These are phyloP conservation scores for Bombus vancouverensis DNA, from an alignment of 1,140 invertebrate genomes.

Conservation along the genomic window DNA sequence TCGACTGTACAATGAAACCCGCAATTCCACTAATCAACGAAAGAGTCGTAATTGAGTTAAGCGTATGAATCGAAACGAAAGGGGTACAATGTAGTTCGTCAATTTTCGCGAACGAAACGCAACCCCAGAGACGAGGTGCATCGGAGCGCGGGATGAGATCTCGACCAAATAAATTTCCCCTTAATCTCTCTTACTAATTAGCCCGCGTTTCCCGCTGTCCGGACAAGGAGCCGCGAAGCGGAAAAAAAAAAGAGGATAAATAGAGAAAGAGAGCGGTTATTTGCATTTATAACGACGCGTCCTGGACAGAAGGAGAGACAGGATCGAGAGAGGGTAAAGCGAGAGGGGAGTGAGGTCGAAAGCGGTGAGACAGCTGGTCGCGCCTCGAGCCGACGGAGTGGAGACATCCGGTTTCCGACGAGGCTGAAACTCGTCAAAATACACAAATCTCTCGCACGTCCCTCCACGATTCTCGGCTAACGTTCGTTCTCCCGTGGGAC, in stretches of 20 bases:
- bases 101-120: background rate
- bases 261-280: slow-evolving; percentile 44
- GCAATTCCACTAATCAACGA: background rate
- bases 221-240: slow-evolving; percentile 28
- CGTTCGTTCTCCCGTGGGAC: slow-evolving; percentile 26
- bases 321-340: background rate
- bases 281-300: slow-evolving; percentile 69
- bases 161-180: slow-evolving; percentile 44
- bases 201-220: slow-evolving; percentile 8
- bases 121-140: background rate
- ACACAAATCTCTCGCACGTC: slow-evolving; percentile 75
- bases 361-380: slow-evolving; percentile 73
- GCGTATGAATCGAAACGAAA: background rate
- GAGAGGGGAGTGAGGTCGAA: slow-evolving; percentile 30
- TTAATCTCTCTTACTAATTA: slow-evolving; percentile 55
- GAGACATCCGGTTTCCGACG: slow-evolving; percentile 76
- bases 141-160: slow-evolving; percentile 4
- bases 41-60: background rate
- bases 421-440: slow-evolving; percentile 78
- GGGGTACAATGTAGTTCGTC: background rate
- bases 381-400: slow-evolving; percentile 69
- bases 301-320: slow-evolving; percentile 21
- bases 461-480: slow-evolving; percentile 37
- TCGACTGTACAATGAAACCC: background rate
- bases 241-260: slow-evolving; percentile 31